Evolutionary conservation across 2,113 vertebrate genomes (phyloP).

Genomic region (Epinephelus lanceolatus): DNA sequence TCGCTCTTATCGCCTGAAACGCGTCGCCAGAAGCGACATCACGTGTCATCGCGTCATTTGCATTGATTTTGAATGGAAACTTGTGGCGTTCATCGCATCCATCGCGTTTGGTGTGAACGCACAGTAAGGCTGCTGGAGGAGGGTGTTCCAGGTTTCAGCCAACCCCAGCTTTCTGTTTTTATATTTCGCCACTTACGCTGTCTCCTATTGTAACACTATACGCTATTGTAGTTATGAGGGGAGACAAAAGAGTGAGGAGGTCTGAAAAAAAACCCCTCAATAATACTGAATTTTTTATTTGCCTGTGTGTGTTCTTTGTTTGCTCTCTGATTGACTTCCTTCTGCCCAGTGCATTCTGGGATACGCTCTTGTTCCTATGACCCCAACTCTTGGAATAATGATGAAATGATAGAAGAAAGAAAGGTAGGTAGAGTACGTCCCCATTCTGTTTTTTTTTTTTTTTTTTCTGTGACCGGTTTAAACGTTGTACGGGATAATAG

Average conservation of each 20-base stretch:
- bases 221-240: not conserved
- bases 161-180: too few relatives aligned
- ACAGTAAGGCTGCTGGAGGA: too few relatives aligned
- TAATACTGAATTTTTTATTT: not conserved
- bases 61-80: too few relatives aligned
- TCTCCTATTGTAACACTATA: not conserved
- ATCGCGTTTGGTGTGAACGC: too few relatives aligned
- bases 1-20: too few relatives aligned
- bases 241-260: not conserved
- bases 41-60: too few relatives aligned
- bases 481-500: slow-evolving; percentile 24
- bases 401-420: slow-evolving; percentile 11
- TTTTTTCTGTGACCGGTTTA: slow-evolving; percentile 13
- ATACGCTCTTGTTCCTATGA: slow-evolving; percentile 9
- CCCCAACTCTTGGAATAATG: slow-evolving; percentile 31
- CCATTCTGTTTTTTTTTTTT: not conserved
- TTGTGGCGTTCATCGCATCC: too few relatives aligned
- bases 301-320: slow-evolving; percentile 4
- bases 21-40: too few relatives aligned
- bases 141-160: too few relatives aligned
- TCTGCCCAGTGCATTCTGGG: slow-evolving; percentile 51
- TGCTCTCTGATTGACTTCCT: slow-evolving; percentile 47
- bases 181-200: not conserved
- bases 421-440: not conserved
- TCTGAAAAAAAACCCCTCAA: not conserved